Percentiles rank a stretch among this genome's conserved stretches.
phyloP scores from a whole-genome alignment of 2,888 invertebrate species.

The Chrysolina oricalcia region DNA sequence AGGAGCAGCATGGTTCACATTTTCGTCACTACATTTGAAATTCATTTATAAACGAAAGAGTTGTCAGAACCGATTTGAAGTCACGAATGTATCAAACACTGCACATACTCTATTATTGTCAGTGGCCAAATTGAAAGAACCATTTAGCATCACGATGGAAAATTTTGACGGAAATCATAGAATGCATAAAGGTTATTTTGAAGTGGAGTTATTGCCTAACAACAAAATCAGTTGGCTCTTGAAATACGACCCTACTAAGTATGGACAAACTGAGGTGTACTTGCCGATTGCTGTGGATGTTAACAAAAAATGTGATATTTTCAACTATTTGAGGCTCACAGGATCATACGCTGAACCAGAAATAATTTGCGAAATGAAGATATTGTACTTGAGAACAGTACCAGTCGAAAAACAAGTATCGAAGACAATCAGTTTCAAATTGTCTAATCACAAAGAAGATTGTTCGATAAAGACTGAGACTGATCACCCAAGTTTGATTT shows the following conservation, averaged over 20 bases:
- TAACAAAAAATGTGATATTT: constrained; percentile 30
- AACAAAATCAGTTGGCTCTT: constrained; percentile 59
- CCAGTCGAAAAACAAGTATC: constrained; percentile 44
- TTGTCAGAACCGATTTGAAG: constrained; percentile 28
- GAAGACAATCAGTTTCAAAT: constrained; percentile 32
- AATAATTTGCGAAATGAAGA: constrained; percentile 58
- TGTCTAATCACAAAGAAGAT: constrained; percentile 41
- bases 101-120: constrained; percentile 28
- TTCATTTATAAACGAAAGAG: constrained; percentile 33
- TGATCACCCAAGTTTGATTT: constrained; percentile 31
- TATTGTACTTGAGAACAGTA: constrained; percentile 66
- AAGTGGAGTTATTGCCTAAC: constrained; percentile 49
- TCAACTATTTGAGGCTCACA: constrained; percentile 64
- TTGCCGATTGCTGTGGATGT: constrained; percentile 27
- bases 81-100: constrained; percentile 43
- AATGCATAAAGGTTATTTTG: constrained; percentile 20
- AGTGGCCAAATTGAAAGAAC: constrained; percentile 1
- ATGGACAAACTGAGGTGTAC: constrained; percentile 22
- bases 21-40: constrained; percentile 46
- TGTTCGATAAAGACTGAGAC: constrained; percentile 49
- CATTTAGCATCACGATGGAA: constrained; percentile 28
- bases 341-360: constrained; percentile 60
- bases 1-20: constrained; percentile 50
- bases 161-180: constrained; percentile 5
- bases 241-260: constrained; percentile 8